Percentiles rank a stretch among this genome's conserved stretches.
These are phyloP conservation scores for Sitodiplosis mosellana DNA, from an alignment of 1,140 invertebrate genomes.

Conservation along the genomic window DNA sequence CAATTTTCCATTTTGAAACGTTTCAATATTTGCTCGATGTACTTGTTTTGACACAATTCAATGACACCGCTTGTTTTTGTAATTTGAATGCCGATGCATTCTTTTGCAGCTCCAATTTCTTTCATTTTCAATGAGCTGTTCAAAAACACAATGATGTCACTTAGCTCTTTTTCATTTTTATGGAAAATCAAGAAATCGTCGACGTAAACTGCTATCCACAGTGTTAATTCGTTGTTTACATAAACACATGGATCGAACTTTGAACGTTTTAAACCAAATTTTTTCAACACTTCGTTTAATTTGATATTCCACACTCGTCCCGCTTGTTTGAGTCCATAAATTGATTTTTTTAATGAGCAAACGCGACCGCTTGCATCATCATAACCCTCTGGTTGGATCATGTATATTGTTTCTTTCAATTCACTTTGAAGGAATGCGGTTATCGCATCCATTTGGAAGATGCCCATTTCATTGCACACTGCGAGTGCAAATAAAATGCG, in stretches of 20 bases:
- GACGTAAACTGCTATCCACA: constrained; percentile 12
- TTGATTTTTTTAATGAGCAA: constrained; percentile 1
- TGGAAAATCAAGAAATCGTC: constrained; percentile 14
- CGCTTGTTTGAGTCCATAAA: constrained; percentile 1
- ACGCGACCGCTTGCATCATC: background rate
- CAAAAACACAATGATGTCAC: constrained; percentile 7
- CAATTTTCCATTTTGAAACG: constrained; percentile 11
- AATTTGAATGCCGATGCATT: constrained; percentile 20
- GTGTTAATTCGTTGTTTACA: constrained; percentile 5
- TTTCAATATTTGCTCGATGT: constrained; percentile 18
- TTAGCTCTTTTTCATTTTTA: constrained; percentile 6
- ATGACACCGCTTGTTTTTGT: constrained; percentile 11
- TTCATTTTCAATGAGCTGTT: constrained; percentile 12
- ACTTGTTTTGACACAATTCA: constrained; percentile 15
- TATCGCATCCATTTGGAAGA: constrained; percentile 19
- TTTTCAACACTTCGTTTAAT: constrained; percentile 7
- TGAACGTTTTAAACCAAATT: constrained; percentile 3
- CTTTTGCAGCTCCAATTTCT: constrained; percentile 8
- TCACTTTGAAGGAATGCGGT: constrained; percentile 14
- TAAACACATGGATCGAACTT: constrained; percentile 13
- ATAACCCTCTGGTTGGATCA: constrained; percentile 14
- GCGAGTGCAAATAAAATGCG: constrained; percentile 13
- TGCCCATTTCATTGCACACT: constrained; percentile 13
- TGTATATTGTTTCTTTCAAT: constrained; percentile 5
- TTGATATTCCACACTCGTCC: constrained; percentile 13